Evolutionary conservation across 2,888 invertebrate species (phyloP).

Genomic region (Nomada flava): DNA sequence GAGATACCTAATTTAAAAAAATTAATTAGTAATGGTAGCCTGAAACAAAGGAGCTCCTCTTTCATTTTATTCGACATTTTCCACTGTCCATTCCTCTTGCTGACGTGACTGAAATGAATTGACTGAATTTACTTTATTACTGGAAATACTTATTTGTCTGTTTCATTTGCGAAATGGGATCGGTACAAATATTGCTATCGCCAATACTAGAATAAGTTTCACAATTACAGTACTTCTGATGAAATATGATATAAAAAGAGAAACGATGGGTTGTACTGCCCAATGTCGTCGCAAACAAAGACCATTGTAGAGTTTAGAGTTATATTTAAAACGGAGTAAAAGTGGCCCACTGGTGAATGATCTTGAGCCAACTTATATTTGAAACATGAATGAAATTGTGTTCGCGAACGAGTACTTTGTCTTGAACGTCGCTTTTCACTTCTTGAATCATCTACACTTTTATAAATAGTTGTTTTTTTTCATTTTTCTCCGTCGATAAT

Average conservation of each 20-base stretch:
- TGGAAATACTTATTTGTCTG: neutral
- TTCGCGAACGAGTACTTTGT: neutral
- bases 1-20: no score
- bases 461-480: no score
- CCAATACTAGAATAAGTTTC: neutral
- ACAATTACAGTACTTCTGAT: neutral
- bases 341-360: neutral
- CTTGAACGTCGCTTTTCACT: no score
- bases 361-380: constrained; percentile 40
- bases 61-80: no score
- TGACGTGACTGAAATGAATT: no score
- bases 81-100: no score
- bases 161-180: neutral
- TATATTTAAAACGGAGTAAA: constrained; percentile 36
- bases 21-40: no score
- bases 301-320: constrained; percentile 4
- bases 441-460: no score
- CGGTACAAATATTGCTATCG: neutral
- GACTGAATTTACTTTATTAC: no score
- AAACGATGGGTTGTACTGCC: neutral
- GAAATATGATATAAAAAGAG: neutral
- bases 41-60: no score
- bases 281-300: constrained; percentile 20
- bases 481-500: no score
- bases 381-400: constrained; percentile 10